A percentile compares a stretch with the other conserved stretches of the same genome.
These are phyloP conservation scores for Platypus cylindrus DNA, from an alignment of 2,888 invertebrate species.

Conservation along the genomic window DNA sequence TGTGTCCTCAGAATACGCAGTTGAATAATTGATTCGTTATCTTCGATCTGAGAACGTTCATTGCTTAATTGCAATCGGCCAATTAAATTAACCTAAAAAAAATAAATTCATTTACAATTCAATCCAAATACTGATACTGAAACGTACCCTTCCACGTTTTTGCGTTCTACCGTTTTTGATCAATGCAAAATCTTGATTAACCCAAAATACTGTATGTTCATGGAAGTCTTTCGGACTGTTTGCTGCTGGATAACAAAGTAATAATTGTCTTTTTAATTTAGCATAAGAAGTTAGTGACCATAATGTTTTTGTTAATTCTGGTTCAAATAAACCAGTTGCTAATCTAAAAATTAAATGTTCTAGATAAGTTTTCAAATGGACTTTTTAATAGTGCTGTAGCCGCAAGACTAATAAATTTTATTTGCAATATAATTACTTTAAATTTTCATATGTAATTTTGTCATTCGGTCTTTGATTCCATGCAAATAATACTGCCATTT, in stretches of 20 bases:
- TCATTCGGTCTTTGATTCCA: conserved; percentile 96
- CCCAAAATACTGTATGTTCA: conserved; percentile 87
- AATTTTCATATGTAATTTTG: conserved; percentile 90
- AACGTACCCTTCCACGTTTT: conserved; percentile 68
- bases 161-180: conserved; percentile 93
- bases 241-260: conserved; percentile 69
- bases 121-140: no score
- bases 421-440: conserved; percentile 39
- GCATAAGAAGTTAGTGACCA: conserved; percentile 95
- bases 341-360: conserved; percentile 32
- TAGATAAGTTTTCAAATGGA: not conserved
- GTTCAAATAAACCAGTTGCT: conserved; percentile 93
- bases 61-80: conserved; percentile 91
- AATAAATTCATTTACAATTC: conserved; percentile 5
- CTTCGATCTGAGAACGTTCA: conserved; percentile 90
- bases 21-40: conserved; percentile 97
- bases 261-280: conserved; percentile 85
- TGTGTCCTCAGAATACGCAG: conserved; percentile 83
- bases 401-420: not conserved
- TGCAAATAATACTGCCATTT: conserved; percentile 98
- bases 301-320: conserved; percentile 84
- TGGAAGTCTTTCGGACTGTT: conserved; percentile 86
- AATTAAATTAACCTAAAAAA: conserved; percentile 69
- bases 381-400: not conserved
- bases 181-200: conserved; percentile 92